Percentiles rank a stretch among this genome's conserved stretches.
These are phyloP conservation scores for Podotricha telesiphe DNA, from an alignment of 2,888 invertebrate genomes.

Conservation along the genomic window DNA sequence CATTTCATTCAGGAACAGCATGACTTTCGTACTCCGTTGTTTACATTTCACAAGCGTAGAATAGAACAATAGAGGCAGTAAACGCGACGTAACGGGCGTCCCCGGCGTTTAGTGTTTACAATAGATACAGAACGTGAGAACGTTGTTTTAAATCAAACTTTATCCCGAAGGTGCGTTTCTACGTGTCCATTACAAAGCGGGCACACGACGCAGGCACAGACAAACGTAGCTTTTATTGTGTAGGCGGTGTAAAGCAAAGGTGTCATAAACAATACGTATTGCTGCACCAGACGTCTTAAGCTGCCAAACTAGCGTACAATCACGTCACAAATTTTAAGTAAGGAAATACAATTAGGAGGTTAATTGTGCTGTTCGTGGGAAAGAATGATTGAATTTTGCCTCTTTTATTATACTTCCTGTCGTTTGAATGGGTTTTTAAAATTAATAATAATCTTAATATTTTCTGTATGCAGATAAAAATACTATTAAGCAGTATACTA, in stretches of 20 bases:
- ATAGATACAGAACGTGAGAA: constrained; percentile 78
- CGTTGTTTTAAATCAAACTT: constrained; percentile 67
- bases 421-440: constrained; percentile 48
- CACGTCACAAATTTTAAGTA: constrained; percentile 73
- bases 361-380: constrained; percentile 70
- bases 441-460: neutral
- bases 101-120: constrained; percentile 69
- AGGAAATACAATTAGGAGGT: constrained; percentile 72
- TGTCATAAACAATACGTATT: constrained; percentile 74
- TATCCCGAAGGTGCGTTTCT: constrained; percentile 63
- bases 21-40: constrained; percentile 59
- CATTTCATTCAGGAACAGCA: constrained; percentile 56
- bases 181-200: constrained; percentile 71
- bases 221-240: constrained; percentile 66
- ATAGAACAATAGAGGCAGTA: constrained; percentile 73
- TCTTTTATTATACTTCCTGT: constrained; percentile 59
- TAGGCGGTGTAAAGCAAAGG: constrained; percentile 69
- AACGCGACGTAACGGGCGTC: constrained; percentile 75
- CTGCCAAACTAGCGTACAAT: constrained; percentile 72
- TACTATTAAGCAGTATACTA: neutral
- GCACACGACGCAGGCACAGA: constrained; percentile 54
- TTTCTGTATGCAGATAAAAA: neutral
- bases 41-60: constrained; percentile 74
- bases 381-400: constrained; percentile 55
- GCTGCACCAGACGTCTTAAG: constrained; percentile 63